A percentile compares a stretch with the other conserved stretches of the same genome.
phyloP scores from a whole-genome alignment of 1,140 invertebrate genomes.

The Papilio machaon region DNA sequence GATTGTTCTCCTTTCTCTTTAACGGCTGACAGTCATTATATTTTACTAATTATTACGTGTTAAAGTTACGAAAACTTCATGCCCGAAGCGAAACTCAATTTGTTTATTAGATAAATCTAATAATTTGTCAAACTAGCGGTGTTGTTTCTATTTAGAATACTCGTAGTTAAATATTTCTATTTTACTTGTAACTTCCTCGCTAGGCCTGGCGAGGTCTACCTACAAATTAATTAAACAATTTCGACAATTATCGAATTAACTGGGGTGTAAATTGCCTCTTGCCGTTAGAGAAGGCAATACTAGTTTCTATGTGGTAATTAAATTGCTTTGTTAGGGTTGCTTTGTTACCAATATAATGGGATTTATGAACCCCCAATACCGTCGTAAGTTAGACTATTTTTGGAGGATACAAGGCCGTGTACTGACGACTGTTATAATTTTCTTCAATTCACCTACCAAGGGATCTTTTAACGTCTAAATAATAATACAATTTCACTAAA shows the following conservation, averaged over 20 bases:
- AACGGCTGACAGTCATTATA: too few relatives aligned
- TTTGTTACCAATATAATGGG: slow-evolving; percentile 22
- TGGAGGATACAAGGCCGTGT: background rate
- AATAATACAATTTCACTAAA: background rate
- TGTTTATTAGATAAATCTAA: background rate
- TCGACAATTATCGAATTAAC: slow-evolving; percentile 11
- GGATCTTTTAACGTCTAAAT: background rate
- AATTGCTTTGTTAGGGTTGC: slow-evolving; percentile 25
- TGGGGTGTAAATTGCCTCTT: slow-evolving; percentile 24
- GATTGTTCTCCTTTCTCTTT: too few relatives aligned
- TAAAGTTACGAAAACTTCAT: background rate
- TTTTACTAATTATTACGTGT: too few relatives aligned
- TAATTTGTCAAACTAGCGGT: background rate
- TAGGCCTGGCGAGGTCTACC: background rate
- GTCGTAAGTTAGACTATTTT: slow-evolving; percentile 1
- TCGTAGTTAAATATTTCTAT: background rate
- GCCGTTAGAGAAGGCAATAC: slow-evolving; percentile 8
- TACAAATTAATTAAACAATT: slow-evolving; percentile 21
- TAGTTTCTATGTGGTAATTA: slow-evolving; percentile 23
- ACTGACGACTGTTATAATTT: background rate
- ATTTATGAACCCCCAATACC: slow-evolving; percentile 1
- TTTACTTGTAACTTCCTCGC: background rate
- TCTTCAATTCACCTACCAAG: background rate
- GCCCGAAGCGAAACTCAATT: background rate
- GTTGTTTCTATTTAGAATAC: background rate